Conservation (phyloP, 2,113 vertebrate species). For the Tichodroma muraria region DNA sequence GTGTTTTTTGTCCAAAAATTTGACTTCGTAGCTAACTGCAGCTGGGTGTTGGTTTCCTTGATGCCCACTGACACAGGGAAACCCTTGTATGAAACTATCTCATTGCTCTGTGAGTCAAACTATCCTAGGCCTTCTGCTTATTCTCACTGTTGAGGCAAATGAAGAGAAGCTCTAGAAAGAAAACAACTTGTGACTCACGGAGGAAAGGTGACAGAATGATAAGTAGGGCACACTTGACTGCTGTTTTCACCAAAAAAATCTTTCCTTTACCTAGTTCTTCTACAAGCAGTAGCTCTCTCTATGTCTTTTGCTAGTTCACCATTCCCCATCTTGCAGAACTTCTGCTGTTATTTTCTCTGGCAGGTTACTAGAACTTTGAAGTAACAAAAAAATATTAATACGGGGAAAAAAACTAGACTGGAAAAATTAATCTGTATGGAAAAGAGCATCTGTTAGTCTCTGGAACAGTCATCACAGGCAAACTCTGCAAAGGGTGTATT, state of each 20-base stretch:
- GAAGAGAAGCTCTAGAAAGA: not conserved
- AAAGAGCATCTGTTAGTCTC: conserved; percentile 6
- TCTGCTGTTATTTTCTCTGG: conserved; percentile 31
- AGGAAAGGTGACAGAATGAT: not conserved
- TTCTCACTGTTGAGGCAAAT: not conserved
- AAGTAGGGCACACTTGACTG: not conserved
- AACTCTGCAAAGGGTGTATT: not conserved
- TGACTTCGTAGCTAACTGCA: not conserved
- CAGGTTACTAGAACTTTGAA: not conserved
- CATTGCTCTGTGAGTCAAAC: not conserved
- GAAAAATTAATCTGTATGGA: conserved; percentile 13
- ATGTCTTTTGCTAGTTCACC: not conserved
- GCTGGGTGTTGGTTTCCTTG: not conserved
- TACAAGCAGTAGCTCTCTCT: not conserved
- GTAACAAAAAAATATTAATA: not conserved
- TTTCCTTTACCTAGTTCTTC: not conserved
- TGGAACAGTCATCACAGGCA: not conserved
- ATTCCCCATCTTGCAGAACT: not conserved
- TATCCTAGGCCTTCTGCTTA: not conserved
- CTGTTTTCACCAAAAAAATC: not conserved
- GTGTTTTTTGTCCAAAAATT: not conserved
- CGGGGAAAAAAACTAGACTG: not conserved
- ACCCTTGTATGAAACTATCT: not conserved
- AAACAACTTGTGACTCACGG: not conserved
- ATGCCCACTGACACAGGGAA: not conserved